Evolutionary conservation across 2,888 invertebrate species (phyloP), one percentile per base, ranked within the genome.

Genomic region (Drosophila merina): DNA sequence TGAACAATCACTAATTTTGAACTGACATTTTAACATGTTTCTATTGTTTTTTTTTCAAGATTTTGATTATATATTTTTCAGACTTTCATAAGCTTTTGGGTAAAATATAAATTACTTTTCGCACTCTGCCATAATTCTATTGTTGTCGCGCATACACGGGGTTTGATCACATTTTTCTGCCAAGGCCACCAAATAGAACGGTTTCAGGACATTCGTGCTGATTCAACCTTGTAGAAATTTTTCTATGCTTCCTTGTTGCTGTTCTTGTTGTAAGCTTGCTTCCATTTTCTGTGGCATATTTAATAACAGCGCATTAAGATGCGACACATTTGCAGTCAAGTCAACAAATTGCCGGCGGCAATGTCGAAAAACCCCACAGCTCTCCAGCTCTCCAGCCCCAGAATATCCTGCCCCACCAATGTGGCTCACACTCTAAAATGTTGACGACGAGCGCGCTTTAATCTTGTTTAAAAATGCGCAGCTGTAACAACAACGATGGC

Each of bases 391-490:
- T n/a, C 48, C 28, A 25, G 20, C 36, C 20, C 45, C 25, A 14
- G n/a, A 56, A 51, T 30, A 47, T 31, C 31, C 56, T 63, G 49
- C 52, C 54, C 14, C 45, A 49, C 57, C 51, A 57, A 52, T 58
- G 57, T 74, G 66, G 62, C 69, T 68, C 60, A 54, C 48, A 75
- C 86, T 71, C 68, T 31, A 54, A 63, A 64, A 64, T 64, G 45
- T 54, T 47, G 79, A 69, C 79, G 66, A 87, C 82, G 81, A 85
- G 88, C 71, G 57, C 82, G 81, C 81, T 87, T 81, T 81, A 85
- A 81, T 81, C 88, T 81, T 81, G 85, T 81, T 87, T 85, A 87
- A 81, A 87, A 81, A 81, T 85, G 76, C 79, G 83, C 88, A 85
- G 86, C 66, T 85, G 82, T 60, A 80, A 72, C 63, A 77, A 76